Evolutionary conservation across 2,797 vertebrate species (phyloP), one percentile per base, ranked within the genome.

Genomic region (Chaunax sp.): DNA sequence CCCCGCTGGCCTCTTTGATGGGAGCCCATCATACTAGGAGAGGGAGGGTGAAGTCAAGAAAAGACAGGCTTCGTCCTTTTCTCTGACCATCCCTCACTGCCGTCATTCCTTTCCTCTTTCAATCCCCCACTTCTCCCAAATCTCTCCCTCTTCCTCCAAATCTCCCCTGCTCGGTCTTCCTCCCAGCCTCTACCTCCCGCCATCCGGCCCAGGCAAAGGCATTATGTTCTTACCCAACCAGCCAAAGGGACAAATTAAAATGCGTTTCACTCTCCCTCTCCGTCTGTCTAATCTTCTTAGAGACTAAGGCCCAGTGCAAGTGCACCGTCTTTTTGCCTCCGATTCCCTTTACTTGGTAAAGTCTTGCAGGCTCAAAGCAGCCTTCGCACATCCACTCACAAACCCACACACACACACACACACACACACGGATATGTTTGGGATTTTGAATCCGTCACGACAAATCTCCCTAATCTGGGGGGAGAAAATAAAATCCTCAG

Each of bases 241-340:
- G 90, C 89, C 83, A 86, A 86, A 92, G 89, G 91, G 90, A 91
- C 93, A 95, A 95, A 94, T 93, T 92, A 90, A 94, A 92, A 91
- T 90, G 84, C 90, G 87, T 90, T 88, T 85, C 83, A 58, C 82
- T 83, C 83, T 76, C 82, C 82, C 85, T 75, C 84, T 81, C 92
- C 54, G 80, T 90, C 93, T 65, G 91, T 92, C 88, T 95, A 96
- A 96, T 97, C 95, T 95, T 93, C 93, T 95, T 96, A 94, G 90
- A 87, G 90, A 94, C 90, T 89, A 93, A 69, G 85, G 92, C 82
- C 91, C 90, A 91, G 92, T 91, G 78, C 85, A 92, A 95, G 86
- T 84, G 77, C 81, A 90, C 92, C 92, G 94, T 92, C 73, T 78
- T 81, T 84, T 73, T 87, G 71, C 79, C 72, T 84, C 62, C 1